Percentiles rank a stretch among this genome's conserved stretches.
These are phyloP conservation scores for Drosophila subsilvestris DNA, from an alignment of 2,888 invertebrate genomes.

Conservation along the genomic window DNA sequence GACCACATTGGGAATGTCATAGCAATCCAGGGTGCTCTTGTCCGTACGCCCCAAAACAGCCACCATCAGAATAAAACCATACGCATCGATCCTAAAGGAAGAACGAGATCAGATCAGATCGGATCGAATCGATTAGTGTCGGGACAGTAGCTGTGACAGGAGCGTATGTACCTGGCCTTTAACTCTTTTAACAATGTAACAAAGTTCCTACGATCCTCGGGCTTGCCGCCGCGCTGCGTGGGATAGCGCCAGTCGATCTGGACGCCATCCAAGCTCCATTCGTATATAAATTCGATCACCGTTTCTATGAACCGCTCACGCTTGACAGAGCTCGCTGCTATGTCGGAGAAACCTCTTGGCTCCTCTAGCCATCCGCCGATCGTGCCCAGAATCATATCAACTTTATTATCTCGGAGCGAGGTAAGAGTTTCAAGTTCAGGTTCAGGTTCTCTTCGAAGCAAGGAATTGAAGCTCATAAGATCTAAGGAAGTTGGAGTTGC, in stretches of 20 bases:
- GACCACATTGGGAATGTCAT: constrained; percentile 60
- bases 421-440: too few relatives aligned
- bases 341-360: constrained; percentile 91
- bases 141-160: too few relatives aligned
- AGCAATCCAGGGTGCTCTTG: constrained; percentile 31
- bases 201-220: constrained; percentile 85
- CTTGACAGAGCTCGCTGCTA: constrained; percentile 89
- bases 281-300: constrained; percentile 89
- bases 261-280: constrained; percentile 92
- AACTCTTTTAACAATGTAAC: constrained; percentile 82
- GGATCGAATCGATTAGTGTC: too few relatives aligned
- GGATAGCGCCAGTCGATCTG: constrained; percentile 98
- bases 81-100: constrained; percentile 42
- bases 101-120: too few relatives aligned
- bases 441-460: too few relatives aligned
- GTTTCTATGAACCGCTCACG: constrained; percentile 89
- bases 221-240: constrained; percentile 79
- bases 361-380: constrained; percentile 95
- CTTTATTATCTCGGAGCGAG: too few relatives aligned
- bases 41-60: constrained; percentile 82
- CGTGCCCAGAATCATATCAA: constrained; percentile 86
- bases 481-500: not conserved
- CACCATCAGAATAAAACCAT: constrained; percentile 88
- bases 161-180: constrained; percentile 32
- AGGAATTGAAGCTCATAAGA: not conserved